A percentile compares a stretch with the other conserved stretches of the same genome.
These are phyloP conservation scores for Zeugodacus cucurbitae DNA, from an alignment of 1,140 invertebrate species.

Conservation along the genomic window DNA sequence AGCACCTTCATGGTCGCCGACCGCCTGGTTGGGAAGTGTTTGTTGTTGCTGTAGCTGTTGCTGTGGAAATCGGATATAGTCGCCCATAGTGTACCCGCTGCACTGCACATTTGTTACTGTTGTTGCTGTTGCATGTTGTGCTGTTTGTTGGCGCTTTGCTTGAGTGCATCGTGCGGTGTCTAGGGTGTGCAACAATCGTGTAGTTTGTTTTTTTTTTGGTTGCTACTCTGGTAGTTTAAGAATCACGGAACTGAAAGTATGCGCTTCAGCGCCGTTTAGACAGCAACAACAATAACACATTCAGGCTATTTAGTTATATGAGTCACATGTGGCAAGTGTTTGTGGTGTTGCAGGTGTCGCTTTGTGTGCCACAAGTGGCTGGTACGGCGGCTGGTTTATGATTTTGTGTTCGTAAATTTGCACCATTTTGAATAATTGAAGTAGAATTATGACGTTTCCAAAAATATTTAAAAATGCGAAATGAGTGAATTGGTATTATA, in stretches of 20 bases:
- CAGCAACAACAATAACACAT: neutral
- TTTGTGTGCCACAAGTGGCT: neutral
- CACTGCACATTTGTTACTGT: too few species aligned
- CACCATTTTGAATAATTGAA: neutral
- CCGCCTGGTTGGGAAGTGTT: neutral
- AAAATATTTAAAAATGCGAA: too few species aligned
- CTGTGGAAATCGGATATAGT: conserved; percentile 10
- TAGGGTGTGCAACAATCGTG: neutral
- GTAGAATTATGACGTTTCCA: neutral
- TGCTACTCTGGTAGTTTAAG: neutral
- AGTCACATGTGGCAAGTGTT: neutral
- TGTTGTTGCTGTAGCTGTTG: neutral
- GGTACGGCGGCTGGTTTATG: neutral
- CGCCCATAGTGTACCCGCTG: neutral
- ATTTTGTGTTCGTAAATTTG: neutral
- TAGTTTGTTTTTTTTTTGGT: neutral
- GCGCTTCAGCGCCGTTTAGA: neutral
- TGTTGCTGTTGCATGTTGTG: neutral
- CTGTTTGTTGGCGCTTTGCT: neutral
- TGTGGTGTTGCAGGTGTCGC: neutral
- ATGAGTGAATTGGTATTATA: too few species aligned
- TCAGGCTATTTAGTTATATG: neutral
- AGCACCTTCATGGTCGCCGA: neutral
- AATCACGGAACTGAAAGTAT: neutral
- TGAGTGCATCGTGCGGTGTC: neutral